Percentiles rank a stretch among this genome's conserved stretches.
Evolutionary conservation across 2,113 vertebrate genomes (phyloP).

Genomic region (Excalfactoria chinensis): DNA sequence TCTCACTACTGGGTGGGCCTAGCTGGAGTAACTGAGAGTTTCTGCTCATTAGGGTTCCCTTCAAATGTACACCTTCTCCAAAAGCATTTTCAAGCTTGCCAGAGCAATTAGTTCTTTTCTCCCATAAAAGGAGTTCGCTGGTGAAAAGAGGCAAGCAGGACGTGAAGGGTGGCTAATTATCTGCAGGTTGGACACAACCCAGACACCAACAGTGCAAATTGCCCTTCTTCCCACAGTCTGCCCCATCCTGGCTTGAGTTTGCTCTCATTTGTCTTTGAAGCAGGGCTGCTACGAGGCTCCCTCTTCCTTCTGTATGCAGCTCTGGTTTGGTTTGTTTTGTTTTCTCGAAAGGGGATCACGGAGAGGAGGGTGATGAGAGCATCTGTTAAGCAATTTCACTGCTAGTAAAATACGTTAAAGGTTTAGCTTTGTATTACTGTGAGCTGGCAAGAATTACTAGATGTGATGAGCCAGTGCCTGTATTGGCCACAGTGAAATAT

Average conservation of each 20-base stretch:
- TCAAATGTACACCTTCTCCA: background rate
- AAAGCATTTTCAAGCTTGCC: slow-evolving; percentile 19
- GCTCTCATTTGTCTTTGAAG: background rate
- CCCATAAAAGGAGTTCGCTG: background rate
- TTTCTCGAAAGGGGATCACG: background rate
- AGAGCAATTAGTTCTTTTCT: slow-evolving; percentile 19
- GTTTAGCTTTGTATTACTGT: background rate
- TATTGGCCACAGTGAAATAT: background rate
- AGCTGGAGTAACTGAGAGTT: background rate
- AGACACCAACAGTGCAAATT: background rate
- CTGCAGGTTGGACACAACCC: background rate
- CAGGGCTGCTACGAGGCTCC: background rate
- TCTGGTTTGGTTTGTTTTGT: background rate
- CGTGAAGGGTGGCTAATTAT: slow-evolving; percentile 45
- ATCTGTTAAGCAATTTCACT: background rate
- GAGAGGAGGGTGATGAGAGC: background rate
- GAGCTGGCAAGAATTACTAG: background rate
- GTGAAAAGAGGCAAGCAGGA: slow-evolving; percentile 21
- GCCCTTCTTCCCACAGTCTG: slow-evolving; percentile 45
- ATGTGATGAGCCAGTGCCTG: background rate
- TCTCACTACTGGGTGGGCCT: slow-evolving; percentile 44
- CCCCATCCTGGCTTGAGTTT: background rate
- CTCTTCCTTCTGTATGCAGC: background rate
- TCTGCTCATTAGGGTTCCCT: slow-evolving; percentile 6
- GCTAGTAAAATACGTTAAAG: background rate